phyloP scores from a whole-genome alignment of 2,888 invertebrate species.

The Argyra leucocephala region DNA sequence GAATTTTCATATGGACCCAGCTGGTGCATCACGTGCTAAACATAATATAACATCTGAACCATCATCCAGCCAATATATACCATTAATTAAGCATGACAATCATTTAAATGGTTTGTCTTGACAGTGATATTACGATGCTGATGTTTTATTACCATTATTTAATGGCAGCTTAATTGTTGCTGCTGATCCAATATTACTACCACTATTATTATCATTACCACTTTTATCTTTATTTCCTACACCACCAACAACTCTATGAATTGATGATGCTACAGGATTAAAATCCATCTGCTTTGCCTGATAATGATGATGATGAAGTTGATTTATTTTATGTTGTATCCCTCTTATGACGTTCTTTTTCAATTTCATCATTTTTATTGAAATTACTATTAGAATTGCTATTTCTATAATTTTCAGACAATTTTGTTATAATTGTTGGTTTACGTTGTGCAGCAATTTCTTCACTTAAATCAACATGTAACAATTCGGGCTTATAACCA shows the following conservation, averaged over 20 bases:
- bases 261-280: no score
- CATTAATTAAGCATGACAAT: slow-evolving; percentile 79
- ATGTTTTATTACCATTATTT: neutral
- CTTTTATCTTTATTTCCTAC: neutral
- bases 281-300: no score
- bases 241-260: neutral
- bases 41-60: slow-evolving; percentile 80
- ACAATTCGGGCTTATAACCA: slow-evolving; percentile 17
- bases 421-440: slow-evolving; percentile 14
- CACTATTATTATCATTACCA: neutral
- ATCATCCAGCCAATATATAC: slow-evolving; percentile 87
- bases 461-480: slow-evolving; percentile 18
- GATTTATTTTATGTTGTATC: slow-evolving; percentile 12
- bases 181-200: neutral
- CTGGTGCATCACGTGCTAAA: slow-evolving; percentile 62
- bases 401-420: neutral
- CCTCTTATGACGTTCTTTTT: slow-evolving; percentile 13
- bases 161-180: neutral
- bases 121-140: neutral
- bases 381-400: neutral
- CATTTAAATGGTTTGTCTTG: slow-evolving; percentile 67
- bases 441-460: slow-evolving; percentile 14
- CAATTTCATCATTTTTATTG: neutral
- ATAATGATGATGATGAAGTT: neutral
- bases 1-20: slow-evolving; percentile 35